phyloP scores from a whole-genome alignment of 2,888 invertebrate genomes.

The Sphecodes monilicornis region DNA sequence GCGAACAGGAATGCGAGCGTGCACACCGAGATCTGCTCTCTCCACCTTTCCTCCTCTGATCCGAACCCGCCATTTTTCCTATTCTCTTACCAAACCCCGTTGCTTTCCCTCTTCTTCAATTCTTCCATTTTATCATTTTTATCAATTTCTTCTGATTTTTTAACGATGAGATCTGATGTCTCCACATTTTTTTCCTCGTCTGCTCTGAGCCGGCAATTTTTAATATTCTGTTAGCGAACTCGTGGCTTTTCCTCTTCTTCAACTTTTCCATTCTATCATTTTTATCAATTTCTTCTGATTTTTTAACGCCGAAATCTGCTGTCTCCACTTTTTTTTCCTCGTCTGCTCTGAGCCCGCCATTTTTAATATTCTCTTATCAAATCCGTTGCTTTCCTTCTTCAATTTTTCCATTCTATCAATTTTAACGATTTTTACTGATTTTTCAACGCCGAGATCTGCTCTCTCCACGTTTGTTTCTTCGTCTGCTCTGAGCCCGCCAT shows the following conservation, averaged over 20 bases:
- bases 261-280: not conserved
- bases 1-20: slow-evolving; percentile 64
- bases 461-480: slow-evolving; percentile 31
- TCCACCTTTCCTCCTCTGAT: slow-evolving; percentile 14
- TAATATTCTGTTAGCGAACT: not conserved
- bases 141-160: not conserved
- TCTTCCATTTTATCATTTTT: not conserved
- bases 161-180: not conserved
- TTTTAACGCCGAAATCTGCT: not conserved
- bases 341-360: not conserved
- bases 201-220: not conserved
- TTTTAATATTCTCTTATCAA: not conserved
- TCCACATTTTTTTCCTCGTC: slow-evolving; percentile 25
- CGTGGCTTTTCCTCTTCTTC: not conserved
- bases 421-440: not conserved
- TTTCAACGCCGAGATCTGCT: not conserved
- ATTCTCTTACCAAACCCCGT: not conserved
- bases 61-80: not conserved
- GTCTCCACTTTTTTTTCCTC: slow-evolving; percentile 30
- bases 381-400: not conserved
- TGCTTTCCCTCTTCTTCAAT: not conserved
- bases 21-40: slow-evolving; percentile 25
- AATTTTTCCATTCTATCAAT: not conserved
- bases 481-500: not conserved
- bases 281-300: not conserved